These are phyloP conservation scores for Chelon auratus DNA, from an alignment of 2,797 vertebrate genomes.

Conservation along the genomic window DNA sequence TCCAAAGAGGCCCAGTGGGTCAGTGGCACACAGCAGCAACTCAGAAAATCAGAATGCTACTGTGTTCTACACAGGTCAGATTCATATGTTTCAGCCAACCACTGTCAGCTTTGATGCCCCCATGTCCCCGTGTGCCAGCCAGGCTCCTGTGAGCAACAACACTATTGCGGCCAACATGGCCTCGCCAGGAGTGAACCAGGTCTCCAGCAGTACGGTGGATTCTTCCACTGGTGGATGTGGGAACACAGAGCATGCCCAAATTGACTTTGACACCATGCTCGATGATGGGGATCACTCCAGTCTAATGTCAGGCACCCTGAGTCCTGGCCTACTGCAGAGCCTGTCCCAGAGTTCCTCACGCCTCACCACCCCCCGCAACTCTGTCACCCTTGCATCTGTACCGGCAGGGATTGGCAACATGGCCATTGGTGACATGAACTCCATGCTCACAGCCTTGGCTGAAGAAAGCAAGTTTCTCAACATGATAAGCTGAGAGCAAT, in stretches of 20 bases:
- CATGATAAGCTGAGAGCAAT: conserved; percentile 91
- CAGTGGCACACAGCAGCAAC: conserved; percentile 69
- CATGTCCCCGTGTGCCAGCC: conserved; percentile 77
- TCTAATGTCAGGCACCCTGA: conserved; percentile 95
- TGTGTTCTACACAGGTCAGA: conserved; percentile 91
- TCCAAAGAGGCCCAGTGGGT: conserved; percentile 83
- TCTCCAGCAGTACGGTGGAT: conserved; percentile 96
- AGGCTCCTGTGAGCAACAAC: conserved; percentile 69
- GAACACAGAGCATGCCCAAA: conserved; percentile 88
- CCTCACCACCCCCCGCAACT: conserved; percentile 97
- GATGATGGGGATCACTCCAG: conserved; percentile 98
- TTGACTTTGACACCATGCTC: conserved; percentile 97
- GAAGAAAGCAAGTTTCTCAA: conserved; percentile 99
- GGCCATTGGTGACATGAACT: conserved; percentile 99
- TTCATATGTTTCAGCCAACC: conserved; percentile 91
- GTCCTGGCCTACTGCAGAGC: conserved; percentile 94
- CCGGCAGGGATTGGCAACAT: conserved; percentile 96
- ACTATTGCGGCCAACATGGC: conserved; percentile 84
- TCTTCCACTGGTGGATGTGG: conserved; percentile 81
- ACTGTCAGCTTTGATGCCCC: conserved; percentile 79
- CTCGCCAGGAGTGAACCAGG: conserved; percentile 94
- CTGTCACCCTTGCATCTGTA: conserved; percentile 91
- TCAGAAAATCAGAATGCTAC: conserved; percentile 71
- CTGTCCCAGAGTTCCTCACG: conserved; percentile 98
- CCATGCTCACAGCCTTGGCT: conserved; percentile 96